Evolutionary conservation across 2,888 invertebrate species (phyloP).

Genomic region (Leistus spinibarbis): DNA sequence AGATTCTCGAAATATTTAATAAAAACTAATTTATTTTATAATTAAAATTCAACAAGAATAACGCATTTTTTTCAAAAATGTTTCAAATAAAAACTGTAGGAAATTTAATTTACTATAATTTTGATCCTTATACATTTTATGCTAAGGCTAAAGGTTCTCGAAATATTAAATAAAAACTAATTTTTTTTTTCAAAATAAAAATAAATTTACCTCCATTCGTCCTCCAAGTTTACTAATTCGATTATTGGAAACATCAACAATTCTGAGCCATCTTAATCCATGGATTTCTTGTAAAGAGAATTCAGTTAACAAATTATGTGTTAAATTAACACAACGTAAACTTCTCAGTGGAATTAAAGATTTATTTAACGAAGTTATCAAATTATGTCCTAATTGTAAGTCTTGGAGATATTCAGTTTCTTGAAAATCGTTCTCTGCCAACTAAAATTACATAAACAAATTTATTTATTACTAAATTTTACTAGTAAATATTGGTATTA

Average conservation of each 20-base stretch:
- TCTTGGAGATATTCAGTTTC: conserved; percentile 73
- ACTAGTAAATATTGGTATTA: no score
- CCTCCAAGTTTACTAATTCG: conserved; percentile 71
- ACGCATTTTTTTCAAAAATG: no score
- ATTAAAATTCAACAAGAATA: no score
- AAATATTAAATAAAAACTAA: no score
- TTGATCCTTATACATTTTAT: no score
- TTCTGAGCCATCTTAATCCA: conserved; percentile 71
- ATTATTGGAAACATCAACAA: conserved; percentile 79
- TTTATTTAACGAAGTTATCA: conserved; percentile 72
- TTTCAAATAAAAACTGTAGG: no score
- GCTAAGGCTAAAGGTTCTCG: no score
- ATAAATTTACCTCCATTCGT: conserved; percentile 65
- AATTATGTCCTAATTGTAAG: conserved; percentile 75
- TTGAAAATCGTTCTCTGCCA: conserved; percentile 76
- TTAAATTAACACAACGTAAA: conserved; percentile 73
- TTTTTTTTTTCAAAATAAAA: no score
- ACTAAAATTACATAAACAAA: conserved; percentile 55
- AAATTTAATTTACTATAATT: no score
- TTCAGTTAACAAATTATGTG: conserved; percentile 74
- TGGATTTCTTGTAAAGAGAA: conserved; percentile 82
- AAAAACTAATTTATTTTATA: no score
- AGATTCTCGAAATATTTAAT: no score
- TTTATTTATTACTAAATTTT: not conserved
- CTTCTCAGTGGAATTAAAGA: conserved; percentile 73